Percentiles rank a stretch among this genome's conserved stretches.
Evolutionary conservation across 2,113 vertebrate species (phyloP).

Genomic region (Origma solitaria): DNA sequence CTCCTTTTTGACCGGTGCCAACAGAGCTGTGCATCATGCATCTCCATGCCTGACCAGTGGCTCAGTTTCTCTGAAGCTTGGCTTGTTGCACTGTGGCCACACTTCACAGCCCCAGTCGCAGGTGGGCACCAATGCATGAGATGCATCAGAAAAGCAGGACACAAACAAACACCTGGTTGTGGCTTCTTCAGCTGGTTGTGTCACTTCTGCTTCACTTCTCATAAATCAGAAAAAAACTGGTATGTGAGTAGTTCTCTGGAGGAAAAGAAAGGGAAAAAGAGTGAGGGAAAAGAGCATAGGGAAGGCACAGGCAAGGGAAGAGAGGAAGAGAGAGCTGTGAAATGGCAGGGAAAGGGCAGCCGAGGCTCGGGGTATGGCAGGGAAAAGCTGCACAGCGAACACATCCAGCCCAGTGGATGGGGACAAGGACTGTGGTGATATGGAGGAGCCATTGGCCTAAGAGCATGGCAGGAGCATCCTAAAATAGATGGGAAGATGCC

Average conservation of each 20-base stretch:
- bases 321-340: background rate
- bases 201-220: background rate
- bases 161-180: background rate
- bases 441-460: background rate
- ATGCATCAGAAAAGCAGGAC: background rate
- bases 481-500: background rate
- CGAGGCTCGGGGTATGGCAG: background rate
- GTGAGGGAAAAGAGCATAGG: background rate
- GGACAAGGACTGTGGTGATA: background rate
- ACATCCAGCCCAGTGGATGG: accelerated
- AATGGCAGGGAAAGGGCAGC: background rate
- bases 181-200: background rate
- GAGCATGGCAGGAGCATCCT: background rate
- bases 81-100: background rate
- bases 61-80: background rate
- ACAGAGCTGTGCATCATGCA: accelerated
- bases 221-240: background rate
- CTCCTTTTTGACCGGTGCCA: background rate
- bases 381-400: background rate
- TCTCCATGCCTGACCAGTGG: background rate
- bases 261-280: background rate
- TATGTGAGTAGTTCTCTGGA: background rate
- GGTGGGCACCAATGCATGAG: accelerated
- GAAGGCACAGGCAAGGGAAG: background rate
- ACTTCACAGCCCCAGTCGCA: background rate